Evolutionary conservation across 2,797 vertebrate genomes (phyloP), one percentile per base, ranked within the genome.

Genomic region (Erpetoichthys calabaricus): DNA sequence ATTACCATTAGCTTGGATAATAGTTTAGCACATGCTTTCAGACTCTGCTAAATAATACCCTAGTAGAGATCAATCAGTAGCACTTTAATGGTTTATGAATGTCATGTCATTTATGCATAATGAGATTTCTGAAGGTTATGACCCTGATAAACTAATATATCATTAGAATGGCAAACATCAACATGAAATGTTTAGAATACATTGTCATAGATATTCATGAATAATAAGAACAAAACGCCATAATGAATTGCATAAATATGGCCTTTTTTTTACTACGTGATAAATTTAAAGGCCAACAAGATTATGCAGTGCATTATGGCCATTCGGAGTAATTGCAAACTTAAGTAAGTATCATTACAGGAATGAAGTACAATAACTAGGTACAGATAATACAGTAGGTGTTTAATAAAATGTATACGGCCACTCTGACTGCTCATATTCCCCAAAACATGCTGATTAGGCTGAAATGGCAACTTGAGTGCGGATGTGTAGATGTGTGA

Each of bases 21-120:
- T 49, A 49, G n/a, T 49, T 49, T 49, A 49, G 47, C 47, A 49
- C 47, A 49, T 49, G 47, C 47, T 49, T 49, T 49, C 3, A 49
- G 47, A 49, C 7, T 49, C 7, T 49, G 47, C 7, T 49, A 49
- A 49, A 49, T n/a, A 49, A 49, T 49, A 49, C n/a, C 7, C 7
- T 49, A n/a, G 7, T 49, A 49, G 47, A 49, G 47, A 49, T 49
- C 47, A 49, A 49, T 49, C 47, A 49, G n/a, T 49, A n/a, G 47
- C 47, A 49, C 47, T n/a, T 5, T 49, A 49, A 49, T 49, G 47
- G 47, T 49, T 49, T 49, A 49, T 49, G 3, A 49, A 49, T 49
- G 47, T 49, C 47, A 49, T 49, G 47, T 7, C n/a, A 49, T 49
- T 49, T 49, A 49, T 49, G n/a, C 3, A 49, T 49, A 49, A 49